Conservation (phyloP, 2,113 vertebrate genomes). For the Daubentonia madagascariensis region DNA sequence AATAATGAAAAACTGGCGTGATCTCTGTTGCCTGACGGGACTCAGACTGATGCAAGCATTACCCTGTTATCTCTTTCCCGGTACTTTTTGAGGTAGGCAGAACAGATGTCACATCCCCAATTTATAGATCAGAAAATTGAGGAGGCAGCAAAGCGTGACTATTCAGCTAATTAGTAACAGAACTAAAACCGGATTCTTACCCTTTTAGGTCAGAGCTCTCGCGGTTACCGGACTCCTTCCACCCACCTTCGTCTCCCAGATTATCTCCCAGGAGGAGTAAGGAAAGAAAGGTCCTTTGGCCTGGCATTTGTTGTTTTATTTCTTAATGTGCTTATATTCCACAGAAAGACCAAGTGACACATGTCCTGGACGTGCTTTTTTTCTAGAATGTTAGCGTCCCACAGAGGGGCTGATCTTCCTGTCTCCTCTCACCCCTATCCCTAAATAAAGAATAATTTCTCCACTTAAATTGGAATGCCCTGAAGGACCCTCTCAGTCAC, state of each 20-base stretch:
- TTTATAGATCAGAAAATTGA: not conserved
- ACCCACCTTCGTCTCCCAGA: rapidly evolving
- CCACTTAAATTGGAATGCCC: not conserved
- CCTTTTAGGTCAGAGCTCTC: not conserved
- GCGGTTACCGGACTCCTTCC: not conserved
- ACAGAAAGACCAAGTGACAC: not conserved
- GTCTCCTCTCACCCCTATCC: not conserved
- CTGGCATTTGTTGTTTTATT: not conserved
- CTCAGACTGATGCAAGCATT: not conserved
- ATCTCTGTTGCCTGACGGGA: not conserved
- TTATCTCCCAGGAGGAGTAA: not conserved
- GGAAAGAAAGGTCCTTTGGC: not conserved
- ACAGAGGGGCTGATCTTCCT: not conserved
- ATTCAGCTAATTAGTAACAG: not conserved
- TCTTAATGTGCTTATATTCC: not conserved
- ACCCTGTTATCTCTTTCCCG: not conserved
- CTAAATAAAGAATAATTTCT: not conserved
- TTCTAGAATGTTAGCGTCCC: not conserved
- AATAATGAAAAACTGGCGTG: not conserved
- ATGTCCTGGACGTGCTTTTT: not conserved
- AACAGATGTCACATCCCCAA: not conserved
- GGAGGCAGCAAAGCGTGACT: not conserved
- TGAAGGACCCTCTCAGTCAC: not conserved
- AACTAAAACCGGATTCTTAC: not conserved
- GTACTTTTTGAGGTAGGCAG: not conserved